phyloP scores from a whole-genome alignment of 1,140 invertebrate species.

The Rhagoletis zephyria region DNA sequence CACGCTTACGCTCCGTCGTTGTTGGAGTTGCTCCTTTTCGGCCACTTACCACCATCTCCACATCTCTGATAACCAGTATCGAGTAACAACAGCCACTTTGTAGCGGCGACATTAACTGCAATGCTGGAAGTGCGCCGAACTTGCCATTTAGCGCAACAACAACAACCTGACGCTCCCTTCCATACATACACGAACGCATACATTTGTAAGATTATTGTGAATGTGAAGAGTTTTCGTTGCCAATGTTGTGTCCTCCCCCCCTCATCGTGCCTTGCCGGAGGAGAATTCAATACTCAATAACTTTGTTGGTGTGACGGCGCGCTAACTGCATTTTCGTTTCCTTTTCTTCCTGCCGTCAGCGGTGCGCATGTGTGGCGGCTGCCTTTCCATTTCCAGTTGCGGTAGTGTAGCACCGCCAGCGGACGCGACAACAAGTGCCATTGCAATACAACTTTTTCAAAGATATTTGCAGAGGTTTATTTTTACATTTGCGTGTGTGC shows the following conservation, averaged over 20 bases:
- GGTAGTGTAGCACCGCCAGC: not conserved
- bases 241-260: not conserved
- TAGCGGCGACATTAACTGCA: not conserved
- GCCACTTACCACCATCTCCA: not conserved
- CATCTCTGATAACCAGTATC: not conserved
- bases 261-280: not conserved
- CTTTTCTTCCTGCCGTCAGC: not conserved
- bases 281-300: not conserved
- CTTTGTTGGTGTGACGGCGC: not conserved
- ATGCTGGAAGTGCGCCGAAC: not conserved
- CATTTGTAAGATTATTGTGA: not conserved
- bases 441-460: not conserved
- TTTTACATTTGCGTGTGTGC: not conserved
- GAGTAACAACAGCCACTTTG: not conserved
- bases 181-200: not conserved
- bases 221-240: not conserved
- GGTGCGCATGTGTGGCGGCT: not conserved
- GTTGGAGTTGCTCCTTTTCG: not conserved
- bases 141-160: not conserved
- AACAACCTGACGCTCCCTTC: not conserved
- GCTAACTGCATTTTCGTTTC: not conserved
- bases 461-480: not conserved
- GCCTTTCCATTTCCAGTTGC: not conserved
- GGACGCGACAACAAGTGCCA: not conserved
- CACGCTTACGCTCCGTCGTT: not conserved